Evolutionary conservation across 2,888 invertebrate species (phyloP), one percentile per base, ranked within the genome.

Genomic region (Panzeria rudis): DNA sequence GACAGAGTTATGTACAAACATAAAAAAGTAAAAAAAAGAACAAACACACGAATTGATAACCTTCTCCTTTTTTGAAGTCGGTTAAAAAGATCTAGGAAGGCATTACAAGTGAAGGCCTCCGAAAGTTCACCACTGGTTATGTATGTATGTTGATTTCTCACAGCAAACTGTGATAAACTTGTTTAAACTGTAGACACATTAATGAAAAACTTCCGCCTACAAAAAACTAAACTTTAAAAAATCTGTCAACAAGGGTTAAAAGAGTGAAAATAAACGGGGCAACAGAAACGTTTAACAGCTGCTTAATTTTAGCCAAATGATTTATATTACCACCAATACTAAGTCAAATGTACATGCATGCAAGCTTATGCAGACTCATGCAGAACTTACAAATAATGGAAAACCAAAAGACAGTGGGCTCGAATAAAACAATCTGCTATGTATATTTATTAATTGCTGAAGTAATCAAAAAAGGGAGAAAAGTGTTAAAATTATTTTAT

Each of bases 201-300:
- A 61, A 23, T 61, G 50, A 13, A 44, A 38, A 52, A 75, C 52
- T 75, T 75, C 75, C 75, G 62, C 75, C 62, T 75, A 66, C 66
- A 64, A 38, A 41, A 41, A 17, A 25, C 13, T 3, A 72, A 15
- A 7, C n/a, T 23, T 32, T n/a, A 50, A 25, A 23, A 13, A 38
- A 35, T 29, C 38, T 35, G 20, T 20, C 35, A 38, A 8, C 54
- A 44, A 66, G 66, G 54, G 64, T 66, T 66, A 54, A 76, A 9
- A 75, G 8, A 62, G 4, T n/a, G 52, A 35, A 52, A 29, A 29
- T 11, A 52, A 52, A 54, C 25, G 56, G 56, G 44, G 23, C 35
- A 66, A 66, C n/a, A 56, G 23, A 41, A 66, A 69, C 9, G 38
- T 69, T n/a, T 20, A 69, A 44, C 72, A 64, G 64, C 64, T 75